These are phyloP conservation scores for Neodiprion pinetum DNA, from an alignment of 1,140 invertebrate genomes.

Conservation along the genomic window DNA sequence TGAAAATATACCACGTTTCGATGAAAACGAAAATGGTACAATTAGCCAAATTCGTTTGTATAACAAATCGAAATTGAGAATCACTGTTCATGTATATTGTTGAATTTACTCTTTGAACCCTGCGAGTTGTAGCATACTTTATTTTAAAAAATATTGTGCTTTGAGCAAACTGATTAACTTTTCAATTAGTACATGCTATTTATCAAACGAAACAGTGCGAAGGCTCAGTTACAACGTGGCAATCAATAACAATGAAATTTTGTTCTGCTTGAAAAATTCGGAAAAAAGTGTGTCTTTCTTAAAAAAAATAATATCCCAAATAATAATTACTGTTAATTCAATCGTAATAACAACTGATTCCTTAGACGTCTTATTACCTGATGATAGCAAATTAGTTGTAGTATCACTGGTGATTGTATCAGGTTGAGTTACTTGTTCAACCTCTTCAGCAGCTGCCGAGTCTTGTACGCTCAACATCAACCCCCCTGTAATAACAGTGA, in stretches of 20 bases:
- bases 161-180: neutral
- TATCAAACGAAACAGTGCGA: neutral
- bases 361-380: constrained; percentile 64
- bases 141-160: too few relatives aligned
- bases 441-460: constrained; percentile 78
- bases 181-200: constrained; percentile 1
- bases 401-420: constrained; percentile 64
- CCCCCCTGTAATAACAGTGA: constrained; percentile 61
- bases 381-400: constrained; percentile 73
- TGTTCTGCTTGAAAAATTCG: neutral
- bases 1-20: too few relatives aligned
- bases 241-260: neutral
- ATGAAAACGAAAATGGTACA: too few relatives aligned
- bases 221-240: neutral
- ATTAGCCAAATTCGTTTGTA: too few relatives aligned
- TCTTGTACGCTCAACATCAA: constrained; percentile 83
- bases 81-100: too few relatives aligned
- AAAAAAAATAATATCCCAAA: constrained; percentile 10
- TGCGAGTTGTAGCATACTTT: too few relatives aligned
- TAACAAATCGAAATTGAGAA: too few relatives aligned
- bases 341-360: neutral
- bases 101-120: too few relatives aligned
- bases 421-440: constrained; percentile 69
- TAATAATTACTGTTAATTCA: neutral
- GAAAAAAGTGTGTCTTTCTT: neutral